Evolutionary conservation across 2,888 invertebrate genomes (phyloP).

Genomic region (Mythimna albipuncta): DNA sequence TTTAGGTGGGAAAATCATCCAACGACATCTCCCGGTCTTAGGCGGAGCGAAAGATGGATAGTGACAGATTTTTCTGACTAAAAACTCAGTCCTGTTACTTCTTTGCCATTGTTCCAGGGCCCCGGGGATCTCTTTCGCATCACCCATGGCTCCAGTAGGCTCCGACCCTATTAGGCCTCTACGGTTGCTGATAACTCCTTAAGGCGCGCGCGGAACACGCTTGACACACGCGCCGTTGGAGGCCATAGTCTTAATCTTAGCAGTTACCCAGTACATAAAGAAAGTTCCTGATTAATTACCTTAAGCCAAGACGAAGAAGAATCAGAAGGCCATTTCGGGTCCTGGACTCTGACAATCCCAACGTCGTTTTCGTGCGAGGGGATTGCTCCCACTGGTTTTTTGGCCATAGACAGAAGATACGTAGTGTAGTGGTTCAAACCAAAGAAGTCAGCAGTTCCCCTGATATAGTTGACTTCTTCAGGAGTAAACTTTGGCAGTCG

Average conservation of each 20-base stretch:
- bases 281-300: slow-evolving; percentile 74
- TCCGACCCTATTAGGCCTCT: too few relatives aligned
- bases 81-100: too few relatives aligned
- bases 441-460: slow-evolving; percentile 88
- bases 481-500: slow-evolving; percentile 90
- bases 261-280: background rate
- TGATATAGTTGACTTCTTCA: slow-evolving; percentile 85
- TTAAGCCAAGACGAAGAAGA: slow-evolving; percentile 91
- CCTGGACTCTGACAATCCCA: slow-evolving; percentile 89
- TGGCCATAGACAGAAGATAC: slow-evolving; percentile 84
- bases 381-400: slow-evolving; percentile 81
- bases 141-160: too few relatives aligned
- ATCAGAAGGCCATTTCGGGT: slow-evolving; percentile 91
- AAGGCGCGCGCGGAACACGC: too few relatives aligned
- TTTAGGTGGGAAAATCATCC: too few relatives aligned
- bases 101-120: too few relatives aligned
- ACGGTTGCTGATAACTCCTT: too few relatives aligned
- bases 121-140: too few relatives aligned
- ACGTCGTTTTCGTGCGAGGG: slow-evolving; percentile 92
- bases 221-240: background rate
- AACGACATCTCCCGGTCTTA: too few relatives aligned
- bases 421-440: slow-evolving; percentile 89
- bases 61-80: too few relatives aligned
- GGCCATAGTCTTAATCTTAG: background rate
- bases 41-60: too few relatives aligned